These are phyloP conservation scores for Lophochroa leadbeateri DNA, from an alignment of 2,113 vertebrate species.

Conservation along the genomic window DNA sequence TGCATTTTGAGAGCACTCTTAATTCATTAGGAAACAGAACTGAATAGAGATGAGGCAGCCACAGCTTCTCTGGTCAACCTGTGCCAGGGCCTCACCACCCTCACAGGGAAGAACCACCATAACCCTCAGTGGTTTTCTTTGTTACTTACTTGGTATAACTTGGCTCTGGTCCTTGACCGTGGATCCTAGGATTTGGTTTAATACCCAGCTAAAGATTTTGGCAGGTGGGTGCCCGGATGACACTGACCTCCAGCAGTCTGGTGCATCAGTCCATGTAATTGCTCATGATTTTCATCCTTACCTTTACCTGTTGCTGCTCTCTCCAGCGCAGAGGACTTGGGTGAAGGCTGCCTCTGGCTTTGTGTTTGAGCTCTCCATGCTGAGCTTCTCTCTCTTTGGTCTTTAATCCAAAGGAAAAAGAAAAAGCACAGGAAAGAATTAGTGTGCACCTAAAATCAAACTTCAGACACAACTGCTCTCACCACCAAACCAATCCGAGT, in stretches of 20 bases:
- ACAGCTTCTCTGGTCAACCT: neutral
- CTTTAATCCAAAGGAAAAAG: neutral
- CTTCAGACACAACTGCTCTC: neutral
- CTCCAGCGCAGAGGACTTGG: neutral
- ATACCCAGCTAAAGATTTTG: neutral
- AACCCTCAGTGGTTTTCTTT: neutral
- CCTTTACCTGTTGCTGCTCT: constrained; percentile 18
- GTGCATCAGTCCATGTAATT: neutral
- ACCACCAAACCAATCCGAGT: neutral
- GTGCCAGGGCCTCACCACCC: neutral
- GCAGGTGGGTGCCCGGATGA: neutral
- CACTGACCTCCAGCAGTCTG: neutral
- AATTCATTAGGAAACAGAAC: neutral
- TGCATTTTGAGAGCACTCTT: neutral
- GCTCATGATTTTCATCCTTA: neutral
- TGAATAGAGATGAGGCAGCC: neutral
- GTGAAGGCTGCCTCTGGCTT: neutral
- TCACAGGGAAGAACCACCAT: neutral
- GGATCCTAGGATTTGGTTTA: neutral
- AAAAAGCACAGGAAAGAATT: neutral
- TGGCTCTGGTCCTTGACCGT: neutral
- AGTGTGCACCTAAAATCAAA: neutral
- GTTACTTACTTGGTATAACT: neutral
- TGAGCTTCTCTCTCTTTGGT: neutral
- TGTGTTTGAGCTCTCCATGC: neutral